These are phyloP conservation scores for Chelon auratus DNA, from an alignment of 2,797 vertebrate genomes.

Conservation along the genomic window DNA sequence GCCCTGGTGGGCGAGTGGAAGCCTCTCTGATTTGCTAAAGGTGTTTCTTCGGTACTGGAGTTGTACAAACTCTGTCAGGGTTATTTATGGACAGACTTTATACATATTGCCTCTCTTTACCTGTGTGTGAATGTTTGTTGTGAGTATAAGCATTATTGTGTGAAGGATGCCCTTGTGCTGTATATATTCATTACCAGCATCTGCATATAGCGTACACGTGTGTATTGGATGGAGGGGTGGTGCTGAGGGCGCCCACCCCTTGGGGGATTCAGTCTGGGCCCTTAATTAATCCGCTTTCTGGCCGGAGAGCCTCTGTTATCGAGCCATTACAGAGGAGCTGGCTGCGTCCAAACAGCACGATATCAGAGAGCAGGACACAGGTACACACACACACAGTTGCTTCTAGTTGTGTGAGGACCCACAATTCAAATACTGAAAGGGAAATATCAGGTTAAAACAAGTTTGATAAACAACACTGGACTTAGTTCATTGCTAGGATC, in stretches of 20 bases:
- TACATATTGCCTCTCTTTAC: not conserved
- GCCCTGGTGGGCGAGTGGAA: constrained; percentile 33
- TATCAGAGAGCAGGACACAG: constrained; percentile 19
- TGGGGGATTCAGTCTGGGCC: constrained; percentile 47
- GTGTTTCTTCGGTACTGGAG: constrained; percentile 36
- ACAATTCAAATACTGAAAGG: not conserved
- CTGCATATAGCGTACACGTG: not conserved
- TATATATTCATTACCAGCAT: constrained; percentile 30
- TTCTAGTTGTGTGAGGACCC: constrained; percentile 1
- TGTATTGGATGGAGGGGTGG: constrained; percentile 12
- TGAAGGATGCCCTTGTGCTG: constrained; percentile 18
- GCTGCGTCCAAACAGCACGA: constrained; percentile 32
- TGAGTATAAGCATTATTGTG: not conserved
- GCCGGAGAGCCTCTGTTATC: constrained; percentile 48
- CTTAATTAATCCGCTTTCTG: constrained; percentile 66
- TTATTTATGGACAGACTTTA: constrained; percentile 18
- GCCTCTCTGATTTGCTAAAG: constrained; percentile 11
- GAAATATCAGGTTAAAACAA: not conserved
- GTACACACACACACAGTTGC: constrained; percentile 3
- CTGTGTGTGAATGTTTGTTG: not conserved
- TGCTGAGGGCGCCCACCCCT: constrained; percentile 22
- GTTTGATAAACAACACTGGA: not conserved
- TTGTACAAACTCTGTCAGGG: constrained; percentile 16
- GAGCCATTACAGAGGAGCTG: constrained; percentile 45
- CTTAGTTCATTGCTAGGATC: too few species aligned